phyloP scores from a whole-genome alignment of 1,140 invertebrate species.

The Sipha flava region DNA sequence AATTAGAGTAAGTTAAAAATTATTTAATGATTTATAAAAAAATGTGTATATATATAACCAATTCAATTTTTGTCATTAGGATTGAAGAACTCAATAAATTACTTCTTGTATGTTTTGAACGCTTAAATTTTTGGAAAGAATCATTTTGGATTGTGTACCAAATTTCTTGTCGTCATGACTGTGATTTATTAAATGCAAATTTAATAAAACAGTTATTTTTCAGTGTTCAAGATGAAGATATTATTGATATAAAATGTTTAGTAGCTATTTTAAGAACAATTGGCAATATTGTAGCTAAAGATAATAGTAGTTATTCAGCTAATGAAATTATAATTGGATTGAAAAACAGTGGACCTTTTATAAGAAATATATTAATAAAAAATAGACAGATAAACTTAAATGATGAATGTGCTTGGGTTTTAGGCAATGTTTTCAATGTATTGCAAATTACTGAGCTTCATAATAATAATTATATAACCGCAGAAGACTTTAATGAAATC shows the following conservation, averaged over 20 bases:
- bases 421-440: constrained; percentile 5
- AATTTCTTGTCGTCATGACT: not conserved
- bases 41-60: not conserved
- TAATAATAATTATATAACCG: not conserved
- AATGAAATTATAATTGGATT: not conserved
- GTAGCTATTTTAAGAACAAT: constrained; percentile 20
- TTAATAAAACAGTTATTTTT: not conserved
- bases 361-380: not conserved
- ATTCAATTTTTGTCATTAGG: not conserved
- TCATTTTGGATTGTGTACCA: constrained; percentile 23
- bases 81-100: not conserved
- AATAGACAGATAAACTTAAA: not conserved
- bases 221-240: not conserved
- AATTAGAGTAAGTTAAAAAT: not conserved
- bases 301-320: not conserved
- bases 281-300: not conserved
- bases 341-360: not conserved
- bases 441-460: not conserved
- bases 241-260: not conserved
- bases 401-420: constrained; percentile 19
- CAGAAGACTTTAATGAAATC: not conserved
- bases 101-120: not conserved
- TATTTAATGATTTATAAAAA: not conserved
- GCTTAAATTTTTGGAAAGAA: not conserved
- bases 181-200: not conserved